Evolutionary conservation across 2,113 vertebrate genomes (phyloP), one percentile per base, ranked within the genome.

Genomic region (Anser brachyrhynchus): DNA sequence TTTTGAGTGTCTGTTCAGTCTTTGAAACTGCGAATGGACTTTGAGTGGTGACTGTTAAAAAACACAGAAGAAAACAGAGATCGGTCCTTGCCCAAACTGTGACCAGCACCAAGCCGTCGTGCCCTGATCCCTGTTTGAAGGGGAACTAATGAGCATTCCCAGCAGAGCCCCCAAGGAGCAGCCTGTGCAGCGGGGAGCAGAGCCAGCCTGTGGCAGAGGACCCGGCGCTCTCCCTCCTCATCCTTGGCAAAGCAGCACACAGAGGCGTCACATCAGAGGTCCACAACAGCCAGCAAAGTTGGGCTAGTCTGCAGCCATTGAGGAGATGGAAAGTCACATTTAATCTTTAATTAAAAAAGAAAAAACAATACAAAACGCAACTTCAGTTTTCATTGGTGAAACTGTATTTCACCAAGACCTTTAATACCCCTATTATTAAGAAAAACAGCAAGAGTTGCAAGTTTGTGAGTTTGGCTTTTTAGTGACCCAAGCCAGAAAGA

Each of bases 401-500:
- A 66, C 15, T 76, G 3, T 64, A 71, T 89, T 73, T 92, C 62
- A 41, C 62, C 25, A 35, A 29, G 37, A 41, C 39, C 37, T 65
- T 57, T 65, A 41, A 29, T 29, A 39, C 16, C 25, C 23, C 4
- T 76, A 17, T 70, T 73, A 35, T 83, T 79, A 93, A 92, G 79
- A 80, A 75, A 86, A 89, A 72, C 51, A 82, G 16, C 33, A 83
- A 77, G 69, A 92, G 52, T 70, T 93, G 54, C 54, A 71, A 65
- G 59, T 61, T 92, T 92, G 65, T 79, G 57, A 90, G 67, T 76
- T 61, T 91, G 49, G 91, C 51, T 96, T 97, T 96, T 91, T 81
- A 93, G 69, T 94, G 87, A 91, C 84, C 81, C 83, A 78, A 75
- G n/a, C 15, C 90, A 93, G 71, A 95, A 96, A 69, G 58, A 74